A percentile compares a stretch with the other conserved stretches of the same genome.
Evolutionary conservation across 2,888 invertebrate species (phyloP).

Genomic region (Sisyra terminalis): DNA sequence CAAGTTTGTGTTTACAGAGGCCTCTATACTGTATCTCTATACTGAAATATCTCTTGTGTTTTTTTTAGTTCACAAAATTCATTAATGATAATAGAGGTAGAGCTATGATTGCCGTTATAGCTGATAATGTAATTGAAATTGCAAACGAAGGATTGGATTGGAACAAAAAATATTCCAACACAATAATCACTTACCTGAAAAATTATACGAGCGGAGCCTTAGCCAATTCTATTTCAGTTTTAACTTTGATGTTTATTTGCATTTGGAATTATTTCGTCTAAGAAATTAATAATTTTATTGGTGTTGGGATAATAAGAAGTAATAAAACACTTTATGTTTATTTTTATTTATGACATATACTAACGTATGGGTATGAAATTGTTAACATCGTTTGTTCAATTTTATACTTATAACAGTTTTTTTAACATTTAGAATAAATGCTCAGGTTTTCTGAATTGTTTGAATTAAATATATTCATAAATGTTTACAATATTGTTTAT

Average conservation of each 20-base stretch:
- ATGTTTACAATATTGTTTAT: no score
- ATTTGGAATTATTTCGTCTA: not conserved
- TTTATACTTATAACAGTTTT: no score
- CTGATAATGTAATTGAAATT: not conserved
- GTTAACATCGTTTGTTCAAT: no score
- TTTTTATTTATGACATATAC: not conserved
- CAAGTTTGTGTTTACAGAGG: conserved; percentile 17
- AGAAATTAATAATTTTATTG: not conserved
- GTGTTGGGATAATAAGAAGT: not conserved
- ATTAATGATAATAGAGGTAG: not conserved
- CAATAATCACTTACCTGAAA: not conserved
- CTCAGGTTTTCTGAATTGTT: no score
- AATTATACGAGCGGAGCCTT: not conserved
- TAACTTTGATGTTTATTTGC: not conserved
- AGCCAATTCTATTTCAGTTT: not conserved
- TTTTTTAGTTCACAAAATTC: not conserved
- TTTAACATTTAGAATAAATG: no score
- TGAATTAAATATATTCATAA: no score
- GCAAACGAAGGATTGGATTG: not conserved
- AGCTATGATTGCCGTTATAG: not conserved
- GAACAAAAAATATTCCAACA: not conserved
- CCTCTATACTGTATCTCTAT: no score
- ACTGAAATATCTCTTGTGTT: no score
- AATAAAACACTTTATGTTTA: not conserved
- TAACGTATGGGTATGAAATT: not conserved